These are phyloP conservation scores for Cyrtorhinus lividipennis DNA, from an alignment of 1,140 invertebrate genomes.

Conservation along the genomic window DNA sequence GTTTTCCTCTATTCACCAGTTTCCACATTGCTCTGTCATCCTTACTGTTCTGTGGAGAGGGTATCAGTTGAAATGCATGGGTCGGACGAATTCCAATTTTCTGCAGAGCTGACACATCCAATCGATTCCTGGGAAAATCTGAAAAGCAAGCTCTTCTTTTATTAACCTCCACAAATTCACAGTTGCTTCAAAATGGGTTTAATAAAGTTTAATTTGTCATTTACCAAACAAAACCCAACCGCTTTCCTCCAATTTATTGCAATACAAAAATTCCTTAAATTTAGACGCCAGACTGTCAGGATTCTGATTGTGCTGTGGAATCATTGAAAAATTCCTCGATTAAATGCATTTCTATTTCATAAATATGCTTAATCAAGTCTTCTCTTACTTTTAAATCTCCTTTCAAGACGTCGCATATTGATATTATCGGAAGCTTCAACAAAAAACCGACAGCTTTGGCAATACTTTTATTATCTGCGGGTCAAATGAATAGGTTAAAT, in stretches of 20 bases:
- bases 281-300: slow-evolving; percentile 24
- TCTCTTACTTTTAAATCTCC: slow-evolving; percentile 5
- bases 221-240: slow-evolving; percentile 31
- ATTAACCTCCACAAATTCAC: too few relatives aligned
- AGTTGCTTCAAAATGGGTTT: too few relatives aligned
- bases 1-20: too few relatives aligned
- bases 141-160: too few relatives aligned
- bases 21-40: too few relatives aligned
- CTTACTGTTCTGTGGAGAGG: slow-evolving; percentile 24
- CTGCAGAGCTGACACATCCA: slow-evolving; percentile 32
- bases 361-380: too few relatives aligned
- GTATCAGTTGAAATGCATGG: slow-evolving; percentile 34
- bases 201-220: neutral
- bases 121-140: slow-evolving; percentile 32
- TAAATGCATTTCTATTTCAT: too few relatives aligned
- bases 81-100: slow-evolving; percentile 34
- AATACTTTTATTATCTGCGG: slow-evolving; percentile 26
- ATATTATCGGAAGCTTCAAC: slow-evolving; percentile 27
- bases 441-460: slow-evolving; percentile 28
- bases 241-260: slow-evolving; percentile 7
- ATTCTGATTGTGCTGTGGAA: neutral
- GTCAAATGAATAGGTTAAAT: too few relatives aligned
- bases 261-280: slow-evolving; percentile 22
- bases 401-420: slow-evolving; percentile 23
- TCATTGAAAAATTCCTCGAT: too few relatives aligned